phyloP scores from a whole-genome alignment of 2,113 vertebrate genomes.

The Thalassarche chlororhynchos region DNA sequence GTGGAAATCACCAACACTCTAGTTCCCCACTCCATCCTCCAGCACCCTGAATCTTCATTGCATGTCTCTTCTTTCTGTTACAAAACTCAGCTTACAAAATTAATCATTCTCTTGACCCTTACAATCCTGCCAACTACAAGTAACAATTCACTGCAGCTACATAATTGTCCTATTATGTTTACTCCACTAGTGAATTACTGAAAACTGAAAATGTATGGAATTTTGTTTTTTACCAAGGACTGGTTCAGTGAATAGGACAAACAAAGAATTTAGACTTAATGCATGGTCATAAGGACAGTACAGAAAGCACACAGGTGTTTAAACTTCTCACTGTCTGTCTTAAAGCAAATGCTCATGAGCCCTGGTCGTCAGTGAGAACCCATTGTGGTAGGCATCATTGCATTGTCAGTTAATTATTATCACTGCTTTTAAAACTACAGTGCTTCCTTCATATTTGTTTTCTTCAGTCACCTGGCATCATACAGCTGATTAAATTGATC shows the following conservation, averaged over 20 bases:
- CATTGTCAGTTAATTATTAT: neutral
- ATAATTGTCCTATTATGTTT: neutral
- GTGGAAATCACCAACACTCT: neutral
- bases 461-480: neutral
- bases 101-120: neutral
- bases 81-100: neutral
- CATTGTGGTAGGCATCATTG: neutral
- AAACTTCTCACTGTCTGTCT: neutral
- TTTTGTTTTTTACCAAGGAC: neutral
- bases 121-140: neutral
- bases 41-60: neutral
- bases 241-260: neutral
- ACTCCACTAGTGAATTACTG: neutral
- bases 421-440: neutral
- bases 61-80: neutral
- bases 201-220: neutral
- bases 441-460: neutral
- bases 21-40: accelerated
- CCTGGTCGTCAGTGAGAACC: neutral
- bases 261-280: neutral
- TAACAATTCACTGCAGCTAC: neutral
- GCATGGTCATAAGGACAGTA: neutral
- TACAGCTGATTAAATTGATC: neutral
- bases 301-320: neutral
- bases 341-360: neutral